These are phyloP conservation scores for Drosophila ironensis DNA, from an alignment of 1,140 invertebrate genomes.

Conservation along the genomic window DNA sequence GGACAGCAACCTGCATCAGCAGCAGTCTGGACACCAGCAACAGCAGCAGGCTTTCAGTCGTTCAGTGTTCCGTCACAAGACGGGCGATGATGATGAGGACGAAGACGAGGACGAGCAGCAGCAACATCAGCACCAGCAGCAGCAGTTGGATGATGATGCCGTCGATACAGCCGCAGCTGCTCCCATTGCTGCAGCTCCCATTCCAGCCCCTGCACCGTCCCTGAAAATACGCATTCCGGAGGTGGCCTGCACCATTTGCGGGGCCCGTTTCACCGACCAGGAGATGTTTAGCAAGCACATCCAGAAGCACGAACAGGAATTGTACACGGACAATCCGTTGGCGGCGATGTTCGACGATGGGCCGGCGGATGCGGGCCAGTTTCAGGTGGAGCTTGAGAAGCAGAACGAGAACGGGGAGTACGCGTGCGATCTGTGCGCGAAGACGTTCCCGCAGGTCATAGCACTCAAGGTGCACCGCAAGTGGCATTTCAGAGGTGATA, in stretches of 20 bases:
- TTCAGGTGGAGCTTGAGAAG: slow-evolving; percentile 73
- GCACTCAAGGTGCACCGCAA: slow-evolving; percentile 82
- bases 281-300: slow-evolving; percentile 80
- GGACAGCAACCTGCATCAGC: slow-evolving; percentile 8
- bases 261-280: slow-evolving; percentile 73
- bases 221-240: slow-evolving; percentile 74
- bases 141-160: slow-evolving; percentile 8
- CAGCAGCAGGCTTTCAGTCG: slow-evolving; percentile 20
- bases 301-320: slow-evolving; percentile 74
- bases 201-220: background rate
- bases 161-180: background rate
- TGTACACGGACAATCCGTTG: slow-evolving; percentile 79
- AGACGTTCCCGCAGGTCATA: slow-evolving; percentile 80
- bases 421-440: slow-evolving; percentile 80
- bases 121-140: too few species aligned
- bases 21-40: slow-evolving; percentile 11
- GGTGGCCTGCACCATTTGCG: slow-evolving; percentile 78
- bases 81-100: slow-evolving; percentile 75
- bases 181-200: background rate
- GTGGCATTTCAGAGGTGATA: slow-evolving; percentile 82
- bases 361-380: slow-evolving; percentile 74
- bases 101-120: slow-evolving; percentile 55
- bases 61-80: slow-evolving; percentile 66
- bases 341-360: slow-evolving; percentile 81
- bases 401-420: slow-evolving; percentile 81